Evolutionary conservation across 2,888 invertebrate genomes (phyloP).

Genomic region (Gastrophysa polygoni): DNA sequence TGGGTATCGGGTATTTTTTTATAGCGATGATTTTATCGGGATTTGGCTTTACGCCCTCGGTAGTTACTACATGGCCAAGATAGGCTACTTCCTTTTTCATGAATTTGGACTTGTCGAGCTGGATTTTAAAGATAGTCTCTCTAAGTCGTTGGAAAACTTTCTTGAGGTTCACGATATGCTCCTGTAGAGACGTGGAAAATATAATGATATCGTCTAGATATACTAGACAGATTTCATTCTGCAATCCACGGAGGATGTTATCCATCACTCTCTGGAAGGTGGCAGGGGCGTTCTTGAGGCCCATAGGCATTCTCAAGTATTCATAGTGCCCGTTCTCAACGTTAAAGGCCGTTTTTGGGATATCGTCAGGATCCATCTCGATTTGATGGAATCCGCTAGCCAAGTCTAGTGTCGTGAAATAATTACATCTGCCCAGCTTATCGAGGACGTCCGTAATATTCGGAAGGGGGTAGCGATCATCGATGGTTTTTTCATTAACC

Average conservation of each 20-base stretch:
- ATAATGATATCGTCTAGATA: slow-evolving; percentile 23
- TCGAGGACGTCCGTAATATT: slow-evolving; percentile 22
- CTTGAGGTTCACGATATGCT: slow-evolving; percentile 18
- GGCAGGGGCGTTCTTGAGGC: slow-evolving; percentile 27
- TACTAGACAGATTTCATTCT: slow-evolving; percentile 21
- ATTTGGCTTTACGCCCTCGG: slow-evolving; percentile 27
- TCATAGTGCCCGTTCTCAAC: slow-evolving; percentile 21
- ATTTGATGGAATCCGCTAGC: slow-evolving; percentile 31
- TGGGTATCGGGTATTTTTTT: slow-evolving; percentile 9
- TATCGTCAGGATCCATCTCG: slow-evolving; percentile 18
- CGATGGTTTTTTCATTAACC: slow-evolving; percentile 14
- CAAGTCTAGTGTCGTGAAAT: slow-evolving; percentile 18
- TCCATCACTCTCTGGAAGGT: slow-evolving; percentile 30
- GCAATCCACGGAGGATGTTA: slow-evolving; percentile 24
- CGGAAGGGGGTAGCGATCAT: slow-evolving; percentile 13
- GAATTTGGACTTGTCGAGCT: slow-evolving; percentile 29
- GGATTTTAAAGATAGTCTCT: slow-evolving; percentile 25
- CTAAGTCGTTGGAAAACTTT: slow-evolving; percentile 19
- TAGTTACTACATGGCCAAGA: slow-evolving; percentile 24
- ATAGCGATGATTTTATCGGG: slow-evolving; percentile 21
- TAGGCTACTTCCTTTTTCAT: slow-evolving; percentile 28
- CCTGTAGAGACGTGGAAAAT: slow-evolving; percentile 20
- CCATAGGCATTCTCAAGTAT: slow-evolving; percentile 23
- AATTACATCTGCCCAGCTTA: slow-evolving; percentile 16
- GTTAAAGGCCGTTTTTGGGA: slow-evolving; percentile 25